Evolutionary conservation across 2,113 vertebrate species (phyloP), one percentile per base, ranked within the genome.

Genomic region (Gobiocypris rarus): DNA sequence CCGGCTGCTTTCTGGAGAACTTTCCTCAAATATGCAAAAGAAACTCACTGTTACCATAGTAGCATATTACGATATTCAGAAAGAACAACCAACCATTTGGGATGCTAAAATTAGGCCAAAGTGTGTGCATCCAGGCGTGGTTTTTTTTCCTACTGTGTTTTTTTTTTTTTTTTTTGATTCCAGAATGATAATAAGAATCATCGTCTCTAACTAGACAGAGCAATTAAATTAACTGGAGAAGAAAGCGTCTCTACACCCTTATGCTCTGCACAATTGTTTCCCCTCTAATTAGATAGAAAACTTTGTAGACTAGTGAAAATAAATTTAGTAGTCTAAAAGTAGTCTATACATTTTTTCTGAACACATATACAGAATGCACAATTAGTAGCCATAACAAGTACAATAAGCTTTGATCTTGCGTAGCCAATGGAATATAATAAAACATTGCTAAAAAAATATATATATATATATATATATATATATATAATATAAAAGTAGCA

Each of bases 171-270:
- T 83, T 56, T 13, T 41, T 84, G 59, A 77, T 61, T 71, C 38
- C 63, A 84, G 59, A 83, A 38, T 81, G 84, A 81, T 86, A 88
- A 85, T 84, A 81, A 71, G 76, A 77, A 81, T 65, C 52, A 88
- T 86, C 38, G 73, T 84, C 78, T 84, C 65, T 58, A 88, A 86
- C 71, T 45, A 82, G 78, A 87, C 83, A 86, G 84, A 77, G 81
- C 84, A 82, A 82, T 86, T 88, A 77, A 83, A 88, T 75, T 78
- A 75, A 82, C 83, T 74, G 34, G 65, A 11, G 43, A 84, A 81
- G 78, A 84, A 84, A 76, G 59, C 71, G n/a, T 41, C 77, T 81
- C 71, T 70, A n/a, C 83, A 71, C 75, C n/a, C 81, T 13, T 70
- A 71, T 77, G 58, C 48, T 28, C 56, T 56, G 63, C 48, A 69